Evolutionary conservation across 2,797 vertebrate genomes (phyloP), one percentile per base, ranked within the genome.

Genomic region (Pogonophryne albipinna): DNA sequence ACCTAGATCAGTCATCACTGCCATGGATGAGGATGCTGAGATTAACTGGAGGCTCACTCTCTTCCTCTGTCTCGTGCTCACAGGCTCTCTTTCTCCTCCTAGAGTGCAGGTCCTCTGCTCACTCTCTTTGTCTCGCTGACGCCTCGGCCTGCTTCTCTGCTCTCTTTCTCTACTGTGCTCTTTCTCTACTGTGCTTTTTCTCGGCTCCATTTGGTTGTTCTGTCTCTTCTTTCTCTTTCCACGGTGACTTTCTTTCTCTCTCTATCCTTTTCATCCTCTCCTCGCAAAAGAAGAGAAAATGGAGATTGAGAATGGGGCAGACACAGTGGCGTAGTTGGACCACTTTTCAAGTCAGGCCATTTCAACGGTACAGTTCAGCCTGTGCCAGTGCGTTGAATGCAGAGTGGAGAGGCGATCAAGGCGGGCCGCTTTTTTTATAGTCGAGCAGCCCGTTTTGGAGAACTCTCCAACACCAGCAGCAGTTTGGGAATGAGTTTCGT

Each of bases 1-100:
- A 82, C 86, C 88, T 85, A 82, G 89, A 91, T 89, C 88, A 84
- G 94, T 90, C 65, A 92, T 95, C 93, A 92, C 89, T 93, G 92
- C 89, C 92, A 85, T 46, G 72, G 87, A 89, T 84, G 87, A 92
- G 89, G 90, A 92, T 87, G 86, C 87, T 87, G 83, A 92, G 93
- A 94, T 94, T 80, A 93, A 92, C 90, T 87, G 76, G 84, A 87
- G 83, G 88, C 82, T 89, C 72, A 31, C 78, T 90, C 76, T 84
- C 80, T 85, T 85, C 66, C 83, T 71, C 71, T 56, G 82, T 85
- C 78, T 84, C 31, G 3, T 67, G 72, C 79, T 89, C 76, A 14
- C 69, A 67, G 71, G 42, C 71, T 83, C 52, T 79, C 73, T 71
- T 76, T 85, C 75, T 82, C 52, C 57, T 78, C 66, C 62, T 80